These are phyloP conservation scores for human (Homo sapiens) DNA, from an alignment of 2,113 vertebrate genomes.

Conservation along the genomic window DNA sequence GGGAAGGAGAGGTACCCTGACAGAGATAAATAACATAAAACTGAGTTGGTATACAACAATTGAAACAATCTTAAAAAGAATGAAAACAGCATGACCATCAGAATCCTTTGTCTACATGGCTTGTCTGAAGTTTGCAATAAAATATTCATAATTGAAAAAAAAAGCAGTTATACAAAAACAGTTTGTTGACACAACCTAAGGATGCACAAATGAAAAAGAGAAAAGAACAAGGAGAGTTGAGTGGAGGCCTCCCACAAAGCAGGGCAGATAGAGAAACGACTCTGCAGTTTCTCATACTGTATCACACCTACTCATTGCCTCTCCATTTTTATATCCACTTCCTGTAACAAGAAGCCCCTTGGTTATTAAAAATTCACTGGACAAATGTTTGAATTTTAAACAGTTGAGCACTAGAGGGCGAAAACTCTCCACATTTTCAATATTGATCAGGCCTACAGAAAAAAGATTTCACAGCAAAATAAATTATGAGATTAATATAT, in stretches of 20 bases:
- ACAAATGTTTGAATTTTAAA: slow-evolving; percentile 33
- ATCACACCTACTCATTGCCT: slow-evolving; percentile 23
- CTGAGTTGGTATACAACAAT: not conserved
- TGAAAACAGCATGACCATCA: slow-evolving; percentile 4
- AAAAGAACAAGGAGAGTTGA: not conserved
- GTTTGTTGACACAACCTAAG: slow-evolving; percentile 33
- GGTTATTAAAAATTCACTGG: not conserved
- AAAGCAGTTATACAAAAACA: not conserved
- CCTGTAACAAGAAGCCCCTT: slow-evolving; percentile 20
- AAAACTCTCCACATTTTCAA: slow-evolving; percentile 55
- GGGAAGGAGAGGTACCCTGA: not conserved
- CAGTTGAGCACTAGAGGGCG: slow-evolving; percentile 66
- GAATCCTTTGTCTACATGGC: not conserved
- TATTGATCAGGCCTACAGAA: not conserved
- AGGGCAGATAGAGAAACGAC: not conserved
- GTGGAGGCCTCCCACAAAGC: not conserved
- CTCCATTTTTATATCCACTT: slow-evolving; percentile 51
- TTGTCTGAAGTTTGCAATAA: slow-evolving; percentile 11
- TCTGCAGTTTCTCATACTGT: slow-evolving; percentile 1
- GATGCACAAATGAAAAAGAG: not conserved
- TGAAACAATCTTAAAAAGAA: slow-evolving; percentile 36
- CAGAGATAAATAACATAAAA: not conserved
- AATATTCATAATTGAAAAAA: slow-evolving; percentile 34
- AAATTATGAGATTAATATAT: not conserved
- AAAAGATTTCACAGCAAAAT: not conserved